Conservation (phyloP, 2,113 vertebrate genomes). For the Symphodus melops region DNA sequence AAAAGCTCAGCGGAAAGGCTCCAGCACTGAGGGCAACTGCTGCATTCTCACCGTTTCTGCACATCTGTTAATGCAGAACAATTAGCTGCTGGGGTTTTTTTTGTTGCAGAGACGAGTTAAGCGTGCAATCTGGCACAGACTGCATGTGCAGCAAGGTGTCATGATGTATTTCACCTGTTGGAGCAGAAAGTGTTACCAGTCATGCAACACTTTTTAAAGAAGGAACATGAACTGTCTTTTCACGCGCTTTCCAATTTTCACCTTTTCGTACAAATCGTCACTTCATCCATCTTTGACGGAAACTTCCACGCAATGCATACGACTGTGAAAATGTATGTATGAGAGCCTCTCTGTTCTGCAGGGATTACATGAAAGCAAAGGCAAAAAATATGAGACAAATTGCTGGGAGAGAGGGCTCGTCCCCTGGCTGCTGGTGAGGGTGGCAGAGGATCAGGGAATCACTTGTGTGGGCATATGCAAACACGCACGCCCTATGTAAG, state of each 20-base stretch:
- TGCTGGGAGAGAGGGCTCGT: slow-evolving; percentile 11
- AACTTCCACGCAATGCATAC: neutral
- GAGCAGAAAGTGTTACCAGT: slow-evolving; percentile 28
- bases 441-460: slow-evolving; percentile 36
- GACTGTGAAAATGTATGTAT: slow-evolving; percentile 13
- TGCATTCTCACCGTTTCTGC: slow-evolving; percentile 44
- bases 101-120: neutral
- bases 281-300: neutral
- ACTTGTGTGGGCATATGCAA: slow-evolving; percentile 60
- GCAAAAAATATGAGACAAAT: slow-evolving; percentile 52
- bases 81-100: neutral
- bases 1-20: slow-evolving; percentile 42
- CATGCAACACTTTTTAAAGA: slow-evolving; percentile 10
- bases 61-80: neutral
- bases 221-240: slow-evolving; percentile 8
- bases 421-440: slow-evolving; percentile 26
- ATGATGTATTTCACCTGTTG: slow-evolving; percentile 17
- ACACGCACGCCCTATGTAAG: slow-evolving; percentile 31
- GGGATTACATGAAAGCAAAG: neutral
- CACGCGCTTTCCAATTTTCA: slow-evolving; percentile 38
- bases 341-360: slow-evolving; percentile 16
- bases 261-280: slow-evolving; percentile 43
- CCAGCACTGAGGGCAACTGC: slow-evolving; percentile 34
- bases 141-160: slow-evolving; percentile 6
- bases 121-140: neutral